phyloP scores from a whole-genome alignment of 2,888 invertebrate genomes.

The Papilio demoleus region DNA sequence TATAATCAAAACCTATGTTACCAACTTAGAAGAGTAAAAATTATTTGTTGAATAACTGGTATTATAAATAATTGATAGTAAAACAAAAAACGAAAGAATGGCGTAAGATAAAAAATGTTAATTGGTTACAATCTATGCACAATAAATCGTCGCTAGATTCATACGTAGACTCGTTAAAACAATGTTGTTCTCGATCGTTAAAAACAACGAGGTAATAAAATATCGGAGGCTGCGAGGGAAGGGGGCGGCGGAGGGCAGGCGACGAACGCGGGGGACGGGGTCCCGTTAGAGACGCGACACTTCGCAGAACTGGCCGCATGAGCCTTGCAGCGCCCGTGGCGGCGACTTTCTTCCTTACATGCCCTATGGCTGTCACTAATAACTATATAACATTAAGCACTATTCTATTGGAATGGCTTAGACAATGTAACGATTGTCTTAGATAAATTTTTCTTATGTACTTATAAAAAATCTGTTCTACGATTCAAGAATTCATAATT shows the following conservation, averaged over 20 bases:
- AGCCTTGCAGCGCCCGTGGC: slow-evolving; percentile 41
- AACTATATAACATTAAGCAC: not conserved
- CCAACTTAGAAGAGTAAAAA: not conserved
- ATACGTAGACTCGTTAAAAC: slow-evolving; percentile 40
- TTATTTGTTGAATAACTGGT: not conserved
- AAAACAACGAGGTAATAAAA: slow-evolving; percentile 58
- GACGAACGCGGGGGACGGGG: slow-evolving; percentile 39
- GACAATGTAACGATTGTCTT: not conserved
- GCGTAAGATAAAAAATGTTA: slow-evolving; percentile 33
- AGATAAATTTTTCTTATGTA: too few species aligned
- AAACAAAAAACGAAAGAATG: slow-evolving; percentile 23
- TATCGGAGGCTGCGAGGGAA: slow-evolving; percentile 46
- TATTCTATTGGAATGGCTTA: not conserved
- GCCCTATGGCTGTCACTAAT: slow-evolving; percentile 29
- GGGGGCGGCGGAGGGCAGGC: slow-evolving; percentile 34
- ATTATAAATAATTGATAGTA: slow-evolving; percentile 5
- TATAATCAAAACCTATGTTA: not conserved
- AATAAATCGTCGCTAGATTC: slow-evolving; percentile 37
- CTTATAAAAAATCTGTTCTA: too few species aligned
- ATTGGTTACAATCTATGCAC: slow-evolving; percentile 28
- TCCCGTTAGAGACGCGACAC: slow-evolving; percentile 56
- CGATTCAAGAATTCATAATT: too few species aligned
- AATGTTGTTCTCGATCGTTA: slow-evolving; percentile 53
- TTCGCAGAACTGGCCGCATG: slow-evolving; percentile 53
- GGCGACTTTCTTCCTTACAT: slow-evolving; percentile 40